phyloP scores from a whole-genome alignment of 2,113 vertebrate genomes.

The Rhadina sibilatrix region DNA sequence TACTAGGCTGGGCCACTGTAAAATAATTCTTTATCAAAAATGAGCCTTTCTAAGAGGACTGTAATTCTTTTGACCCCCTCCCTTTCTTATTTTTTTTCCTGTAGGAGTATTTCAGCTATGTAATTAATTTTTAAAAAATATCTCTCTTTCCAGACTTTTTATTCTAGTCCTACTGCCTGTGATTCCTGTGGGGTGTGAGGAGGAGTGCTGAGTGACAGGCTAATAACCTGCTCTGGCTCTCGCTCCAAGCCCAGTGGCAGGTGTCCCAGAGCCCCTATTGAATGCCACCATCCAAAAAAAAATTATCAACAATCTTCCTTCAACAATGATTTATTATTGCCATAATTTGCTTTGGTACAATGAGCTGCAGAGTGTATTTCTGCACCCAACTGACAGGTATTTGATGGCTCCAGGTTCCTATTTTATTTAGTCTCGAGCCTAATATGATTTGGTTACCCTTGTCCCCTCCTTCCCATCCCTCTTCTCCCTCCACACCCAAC shows the following conservation, averaged over 20 bases:
- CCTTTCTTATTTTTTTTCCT: neutral
- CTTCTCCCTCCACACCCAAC: constrained; percentile 40
- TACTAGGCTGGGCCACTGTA: neutral
- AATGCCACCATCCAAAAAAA: constrained; percentile 58
- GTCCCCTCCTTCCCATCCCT: neutral
- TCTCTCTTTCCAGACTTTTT: constrained; percentile 30
- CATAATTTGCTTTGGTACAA: constrained; percentile 72
- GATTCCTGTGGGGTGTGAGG: neutral
- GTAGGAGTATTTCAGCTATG: neutral
- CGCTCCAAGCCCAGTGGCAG: constrained; percentile 62
- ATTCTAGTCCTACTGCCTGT: neutral
- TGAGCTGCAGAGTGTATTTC: constrained; percentile 43
- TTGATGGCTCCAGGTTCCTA: constrained; percentile 53
- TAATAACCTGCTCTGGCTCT: constrained; percentile 67
- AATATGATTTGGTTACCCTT: constrained; percentile 68
- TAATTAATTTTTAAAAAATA: constrained; percentile 1
- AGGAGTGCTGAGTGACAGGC: constrained; percentile 68
- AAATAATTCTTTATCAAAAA: constrained; percentile 6
- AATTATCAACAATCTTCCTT: constrained; percentile 74
- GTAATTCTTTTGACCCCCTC: neutral
- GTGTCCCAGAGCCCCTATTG: constrained; percentile 63
- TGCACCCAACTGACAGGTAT: constrained; percentile 49
- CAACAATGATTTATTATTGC: constrained; percentile 79
- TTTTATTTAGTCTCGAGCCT: constrained; percentile 69
- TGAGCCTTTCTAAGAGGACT: neutral